Conservation (phyloP, 2,888 invertebrate genomes). For the Heliconius ismenius region DNA sequence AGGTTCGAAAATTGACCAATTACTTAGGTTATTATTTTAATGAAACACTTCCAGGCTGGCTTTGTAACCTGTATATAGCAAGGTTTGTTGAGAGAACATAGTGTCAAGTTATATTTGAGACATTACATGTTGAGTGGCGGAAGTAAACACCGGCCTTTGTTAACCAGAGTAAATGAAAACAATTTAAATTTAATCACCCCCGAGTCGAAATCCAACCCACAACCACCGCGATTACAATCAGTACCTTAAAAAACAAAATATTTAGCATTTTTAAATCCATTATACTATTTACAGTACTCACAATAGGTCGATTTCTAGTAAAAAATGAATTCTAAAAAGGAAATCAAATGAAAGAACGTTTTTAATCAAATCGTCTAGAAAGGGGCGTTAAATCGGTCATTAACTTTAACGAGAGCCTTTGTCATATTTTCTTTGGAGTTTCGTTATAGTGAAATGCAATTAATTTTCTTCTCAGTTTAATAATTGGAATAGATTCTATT, state of each 20-base stretch:
- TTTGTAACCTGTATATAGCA: no score
- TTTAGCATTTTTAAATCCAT: not conserved
- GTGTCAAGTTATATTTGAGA: not conserved
- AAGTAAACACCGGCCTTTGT: not conserved
- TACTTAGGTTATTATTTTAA: no score
- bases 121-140: not conserved
- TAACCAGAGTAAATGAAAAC: not conserved
- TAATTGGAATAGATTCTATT: slow-evolving; percentile 45
- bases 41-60: no score
- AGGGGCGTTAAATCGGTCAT: slow-evolving; percentile 65
- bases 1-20: no score
- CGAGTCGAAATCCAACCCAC: not conserved
- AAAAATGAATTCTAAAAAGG: slow-evolving; percentile 26
- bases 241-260: no score
- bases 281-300: not conserved
- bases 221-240: not conserved
- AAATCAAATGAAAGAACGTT: slow-evolving; percentile 46
- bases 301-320: slow-evolving; percentile 14
- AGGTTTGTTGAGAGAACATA: no score
- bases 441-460: slow-evolving; percentile 48
- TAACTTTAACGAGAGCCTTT: slow-evolving; percentile 75
- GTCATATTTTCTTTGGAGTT: slow-evolving; percentile 75
- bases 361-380: slow-evolving; percentile 77
- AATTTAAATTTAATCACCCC: not conserved
- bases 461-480: slow-evolving; percentile 45